Evolutionary conservation across 37 sponge, comb jelly and placozoan genomes (phyloP).

Genomic region (Halichondria panicea): DNA sequence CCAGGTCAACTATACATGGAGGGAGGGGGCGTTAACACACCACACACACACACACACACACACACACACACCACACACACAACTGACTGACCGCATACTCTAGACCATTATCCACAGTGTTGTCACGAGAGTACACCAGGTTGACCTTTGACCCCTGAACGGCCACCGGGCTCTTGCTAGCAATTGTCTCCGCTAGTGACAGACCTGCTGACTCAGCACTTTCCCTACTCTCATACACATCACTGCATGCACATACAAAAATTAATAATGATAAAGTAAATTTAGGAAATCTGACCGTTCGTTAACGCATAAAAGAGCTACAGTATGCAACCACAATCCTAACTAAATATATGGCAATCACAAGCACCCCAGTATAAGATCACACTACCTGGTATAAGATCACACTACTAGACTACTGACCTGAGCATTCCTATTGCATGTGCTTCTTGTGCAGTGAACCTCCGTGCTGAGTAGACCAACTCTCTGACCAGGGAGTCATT

Average conservation of each 20-base stretch:
- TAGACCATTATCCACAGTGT: slow-evolving; percentile 81
- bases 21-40: neutral
- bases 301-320: too few relatives aligned
- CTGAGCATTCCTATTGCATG: slow-evolving; percentile 72
- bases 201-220: slow-evolving; percentile 63
- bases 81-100: slow-evolving; percentile 61
- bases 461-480: slow-evolving; percentile 78
- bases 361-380: too few relatives aligned
- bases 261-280: neutral
- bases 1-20: slow-evolving; percentile 68
- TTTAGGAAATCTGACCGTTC: too few relatives aligned
- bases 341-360: too few relatives aligned
- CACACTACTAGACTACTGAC: slow-evolving; percentile 3
- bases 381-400: too few relatives aligned
- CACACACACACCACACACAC: slow-evolving; percentile 39
- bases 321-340: too few relatives aligned
- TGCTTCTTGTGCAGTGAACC: slow-evolving; percentile 74
- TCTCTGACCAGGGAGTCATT: slow-evolving; percentile 77
- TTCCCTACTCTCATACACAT: slow-evolving; percentile 51
- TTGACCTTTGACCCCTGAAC: slow-evolving; percentile 87
- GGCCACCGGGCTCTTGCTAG: slow-evolving; percentile 94
- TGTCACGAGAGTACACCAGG: slow-evolving; percentile 90
- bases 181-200: slow-evolving; percentile 70
- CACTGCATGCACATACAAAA: neutral
- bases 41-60: slow-evolving; percentile 29